Evolutionary conservation across 1,140 invertebrate species (phyloP).

Genomic region (Philopotamus ludificatus): DNA sequence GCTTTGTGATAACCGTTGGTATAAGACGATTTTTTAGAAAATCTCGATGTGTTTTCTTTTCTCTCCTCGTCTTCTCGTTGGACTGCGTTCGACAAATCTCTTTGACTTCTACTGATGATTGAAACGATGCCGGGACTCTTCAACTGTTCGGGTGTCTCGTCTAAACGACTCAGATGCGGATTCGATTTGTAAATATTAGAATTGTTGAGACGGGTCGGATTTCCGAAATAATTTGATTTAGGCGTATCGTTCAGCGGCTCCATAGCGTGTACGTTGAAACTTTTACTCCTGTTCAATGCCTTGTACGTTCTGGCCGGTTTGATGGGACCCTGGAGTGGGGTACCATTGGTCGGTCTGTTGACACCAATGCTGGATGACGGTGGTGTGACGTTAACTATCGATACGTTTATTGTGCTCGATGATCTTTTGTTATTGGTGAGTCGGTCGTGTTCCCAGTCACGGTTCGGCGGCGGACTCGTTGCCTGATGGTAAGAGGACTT

Average conservation of each 20-base stretch:
- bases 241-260: conserved; percentile 50
- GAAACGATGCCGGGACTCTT: conserved; percentile 83
- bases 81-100: conserved; percentile 63
- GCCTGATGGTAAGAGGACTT: conserved; percentile 55
- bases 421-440: conserved; percentile 59
- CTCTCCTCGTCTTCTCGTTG: conserved; percentile 53
- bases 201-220: conserved; percentile 48
- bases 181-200: conserved; percentile 71
- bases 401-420: conserved; percentile 73
- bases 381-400: conserved; percentile 66
- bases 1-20: conserved; percentile 52
- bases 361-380: conserved; percentile 45
- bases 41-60: conserved; percentile 55
- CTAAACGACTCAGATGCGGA: conserved; percentile 67
- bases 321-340: conserved; percentile 56
- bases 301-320: conserved; percentile 76
- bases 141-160: conserved; percentile 69
- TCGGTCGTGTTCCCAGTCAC: conserved; percentile 49
- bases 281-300: conserved; percentile 76
- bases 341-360: conserved; percentile 47
- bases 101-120: conserved; percentile 77
- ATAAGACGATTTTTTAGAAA: conserved; percentile 55
- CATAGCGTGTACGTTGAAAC: conserved; percentile 75
- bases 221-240: conserved; percentile 51
- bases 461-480: conserved; percentile 46